phyloP scores from a whole-genome alignment of 2,797 vertebrate species.

The Danionella dracula region DNA sequence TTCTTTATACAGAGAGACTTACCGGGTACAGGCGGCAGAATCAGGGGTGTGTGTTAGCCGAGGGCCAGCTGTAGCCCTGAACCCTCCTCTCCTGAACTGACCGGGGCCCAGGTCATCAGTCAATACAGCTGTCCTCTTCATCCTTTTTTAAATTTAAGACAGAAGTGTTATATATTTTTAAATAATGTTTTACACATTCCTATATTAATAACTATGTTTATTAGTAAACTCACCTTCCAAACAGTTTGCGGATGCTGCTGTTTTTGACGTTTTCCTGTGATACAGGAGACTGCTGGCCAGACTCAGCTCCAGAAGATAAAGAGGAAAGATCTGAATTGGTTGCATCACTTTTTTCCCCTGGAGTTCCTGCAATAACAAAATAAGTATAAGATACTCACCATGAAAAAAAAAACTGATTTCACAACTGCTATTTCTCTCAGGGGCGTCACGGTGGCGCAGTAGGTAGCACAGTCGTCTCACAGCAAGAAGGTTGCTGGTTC shows the following conservation, averaged over 20 bases:
- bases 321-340: conserved; percentile 71
- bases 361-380: conserved; percentile 66
- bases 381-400: background rate
- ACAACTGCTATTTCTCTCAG: no score
- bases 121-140: conserved; percentile 86
- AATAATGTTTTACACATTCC: no score
- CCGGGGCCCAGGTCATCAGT: conserved; percentile 75
- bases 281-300: conserved; percentile 73
- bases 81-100: conserved; percentile 87
- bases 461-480: no score
- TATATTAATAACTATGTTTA: no score
- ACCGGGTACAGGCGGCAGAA: conserved; percentile 63
- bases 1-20: conserved; percentile 14
- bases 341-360: conserved; percentile 70
- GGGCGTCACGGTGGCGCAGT: no score
- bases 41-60: conserved; percentile 87
- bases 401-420: no score
- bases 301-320: conserved; percentile 70
- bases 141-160: conserved; percentile 59
- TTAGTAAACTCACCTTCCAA: conserved; percentile 86
- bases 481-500: no score
- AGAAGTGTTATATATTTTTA: no score
- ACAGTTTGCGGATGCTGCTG: conserved; percentile 90
- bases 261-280: conserved; percentile 86
- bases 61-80: conserved; percentile 90